Conservation (phyloP, 2,888 invertebrate species). For the Callosobruchus maculatus region DNA sequence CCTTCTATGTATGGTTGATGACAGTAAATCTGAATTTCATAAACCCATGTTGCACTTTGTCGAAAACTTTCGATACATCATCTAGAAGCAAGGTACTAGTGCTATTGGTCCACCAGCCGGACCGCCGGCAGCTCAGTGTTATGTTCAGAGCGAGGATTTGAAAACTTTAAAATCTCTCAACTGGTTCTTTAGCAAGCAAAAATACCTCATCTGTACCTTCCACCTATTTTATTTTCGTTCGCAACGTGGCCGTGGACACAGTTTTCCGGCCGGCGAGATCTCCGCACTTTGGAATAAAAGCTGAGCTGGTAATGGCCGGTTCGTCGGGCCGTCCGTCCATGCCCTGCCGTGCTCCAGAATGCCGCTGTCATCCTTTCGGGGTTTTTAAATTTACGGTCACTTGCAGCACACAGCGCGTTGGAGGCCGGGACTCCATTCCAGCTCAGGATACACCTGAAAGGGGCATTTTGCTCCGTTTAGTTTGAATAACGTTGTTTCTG, state of each 20-base stretch:
- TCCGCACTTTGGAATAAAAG: conserved; percentile 16
- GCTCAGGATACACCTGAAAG: not conserved
- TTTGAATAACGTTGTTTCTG: not conserved
- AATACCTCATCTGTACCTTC: not conserved
- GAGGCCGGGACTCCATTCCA: too few relatives aligned
- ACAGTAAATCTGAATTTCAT: too few relatives aligned
- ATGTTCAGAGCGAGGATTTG: too few relatives aligned
- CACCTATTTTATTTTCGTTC: conserved; percentile 12
- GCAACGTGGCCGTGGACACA: conserved; percentile 24
- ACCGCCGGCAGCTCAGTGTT: too few relatives aligned
- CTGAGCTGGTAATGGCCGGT: conserved; percentile 22
- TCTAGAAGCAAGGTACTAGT: too few relatives aligned
- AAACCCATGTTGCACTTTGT: too few relatives aligned
- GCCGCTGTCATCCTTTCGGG: conserved; percentile 18
- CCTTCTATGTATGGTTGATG: too few relatives aligned
- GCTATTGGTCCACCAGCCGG: too few relatives aligned
- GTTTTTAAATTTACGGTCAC: conserved; percentile 21
- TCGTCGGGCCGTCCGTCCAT: too few relatives aligned
- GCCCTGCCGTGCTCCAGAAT: conserved; percentile 8
- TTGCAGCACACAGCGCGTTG: conserved; percentile 8
- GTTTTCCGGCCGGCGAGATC: conserved; percentile 19
- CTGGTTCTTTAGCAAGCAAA: not conserved
- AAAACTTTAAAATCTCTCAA: too few relatives aligned
- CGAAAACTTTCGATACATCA: too few relatives aligned
- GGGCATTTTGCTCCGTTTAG: not conserved